phyloP scores from a whole-genome alignment of 1,140 invertebrate species.

The Ips nitidus region DNA sequence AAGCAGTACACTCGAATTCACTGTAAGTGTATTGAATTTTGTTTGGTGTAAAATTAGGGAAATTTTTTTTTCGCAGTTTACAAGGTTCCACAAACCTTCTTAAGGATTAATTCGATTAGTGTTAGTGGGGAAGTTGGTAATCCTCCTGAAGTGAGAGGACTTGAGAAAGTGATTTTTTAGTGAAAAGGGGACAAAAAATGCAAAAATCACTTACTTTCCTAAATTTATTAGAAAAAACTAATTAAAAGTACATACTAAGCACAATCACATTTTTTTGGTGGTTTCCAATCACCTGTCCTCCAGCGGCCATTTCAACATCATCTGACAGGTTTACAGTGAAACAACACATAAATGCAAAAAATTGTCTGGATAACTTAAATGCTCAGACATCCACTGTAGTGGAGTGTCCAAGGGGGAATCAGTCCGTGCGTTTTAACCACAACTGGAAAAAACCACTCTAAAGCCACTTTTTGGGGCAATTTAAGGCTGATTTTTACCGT shows the following conservation, averaged over 20 bases:
- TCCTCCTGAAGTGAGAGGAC: constrained; percentile 45
- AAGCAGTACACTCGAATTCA: constrained; percentile 77
- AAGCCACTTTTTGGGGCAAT: not conserved
- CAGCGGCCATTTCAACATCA: too few species aligned
- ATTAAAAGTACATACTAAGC: too few species aligned
- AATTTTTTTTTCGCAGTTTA: constrained; percentile 56
- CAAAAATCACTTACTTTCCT: too few species aligned
- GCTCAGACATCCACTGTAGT: constrained; percentile 95
- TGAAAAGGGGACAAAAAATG: not conserved
- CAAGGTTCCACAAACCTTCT: constrained; percentile 68
- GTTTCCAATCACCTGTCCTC: too few species aligned
- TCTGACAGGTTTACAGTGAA: not conserved
- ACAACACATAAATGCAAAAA: constrained; percentile 84
- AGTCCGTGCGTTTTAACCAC: constrained; percentile 88
- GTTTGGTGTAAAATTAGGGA: not conserved
- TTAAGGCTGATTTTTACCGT: too few species aligned
- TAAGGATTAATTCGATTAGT: constrained; percentile 72
- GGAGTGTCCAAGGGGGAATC: constrained; percentile 86
- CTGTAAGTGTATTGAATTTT: constrained; percentile 56
- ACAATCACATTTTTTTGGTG: too few species aligned
- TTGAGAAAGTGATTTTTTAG: constrained; percentile 40
- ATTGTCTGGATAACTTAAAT: constrained; percentile 98
- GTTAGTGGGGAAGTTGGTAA: constrained; percentile 51
- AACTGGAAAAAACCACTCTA: constrained; percentile 59
- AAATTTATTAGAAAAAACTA: too few species aligned